Percentiles rank a stretch among this genome's conserved stretches.
Evolutionary conservation across 2,888 invertebrate species (phyloP).

Genomic region (Aporophyla lueneburgensis): DNA sequence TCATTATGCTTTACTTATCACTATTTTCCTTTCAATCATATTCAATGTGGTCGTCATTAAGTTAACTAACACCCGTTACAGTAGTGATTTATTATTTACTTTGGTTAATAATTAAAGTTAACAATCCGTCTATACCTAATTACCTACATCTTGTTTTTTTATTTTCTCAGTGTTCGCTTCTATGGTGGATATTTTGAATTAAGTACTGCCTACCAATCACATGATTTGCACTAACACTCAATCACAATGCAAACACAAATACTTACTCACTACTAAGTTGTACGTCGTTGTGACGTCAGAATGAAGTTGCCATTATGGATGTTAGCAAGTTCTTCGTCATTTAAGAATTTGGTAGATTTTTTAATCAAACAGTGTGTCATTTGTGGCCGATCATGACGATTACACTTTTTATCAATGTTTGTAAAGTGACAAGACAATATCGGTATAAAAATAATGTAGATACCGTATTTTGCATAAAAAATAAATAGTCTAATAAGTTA

Average conservation of each 20-base stretch:
- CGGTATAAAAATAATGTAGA: neutral
- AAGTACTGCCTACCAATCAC: neutral
- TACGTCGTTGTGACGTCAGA: slow-evolving; percentile 29
- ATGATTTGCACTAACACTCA: neutral
- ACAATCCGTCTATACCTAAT: neutral
- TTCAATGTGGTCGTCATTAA: slow-evolving; percentile 12
- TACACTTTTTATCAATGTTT: neutral
- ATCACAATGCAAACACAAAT: slow-evolving; percentile 22
- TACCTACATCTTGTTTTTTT: neutral
- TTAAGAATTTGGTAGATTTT: neutral
- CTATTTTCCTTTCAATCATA: slow-evolving; percentile 4
- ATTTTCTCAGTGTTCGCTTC: neutral
- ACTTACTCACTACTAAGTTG: slow-evolving; percentile 19
- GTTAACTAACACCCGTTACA: slow-evolving; percentile 40
- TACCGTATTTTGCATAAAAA: neutral
- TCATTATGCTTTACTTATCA: slow-evolving; percentile 8
- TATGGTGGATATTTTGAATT: slow-evolving; percentile 1
- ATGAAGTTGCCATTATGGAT: neutral
- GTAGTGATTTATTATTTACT: neutral
- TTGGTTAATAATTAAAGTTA: neutral
- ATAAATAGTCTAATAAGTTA: neutral
- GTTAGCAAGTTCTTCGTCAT: slow-evolving; percentile 7
- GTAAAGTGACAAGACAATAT: neutral
- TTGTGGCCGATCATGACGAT: neutral
- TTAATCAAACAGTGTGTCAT: neutral